Base-by-base conservation (phyloP, 2,888 invertebrate species). In the Callyntrura sp. region DNA sequence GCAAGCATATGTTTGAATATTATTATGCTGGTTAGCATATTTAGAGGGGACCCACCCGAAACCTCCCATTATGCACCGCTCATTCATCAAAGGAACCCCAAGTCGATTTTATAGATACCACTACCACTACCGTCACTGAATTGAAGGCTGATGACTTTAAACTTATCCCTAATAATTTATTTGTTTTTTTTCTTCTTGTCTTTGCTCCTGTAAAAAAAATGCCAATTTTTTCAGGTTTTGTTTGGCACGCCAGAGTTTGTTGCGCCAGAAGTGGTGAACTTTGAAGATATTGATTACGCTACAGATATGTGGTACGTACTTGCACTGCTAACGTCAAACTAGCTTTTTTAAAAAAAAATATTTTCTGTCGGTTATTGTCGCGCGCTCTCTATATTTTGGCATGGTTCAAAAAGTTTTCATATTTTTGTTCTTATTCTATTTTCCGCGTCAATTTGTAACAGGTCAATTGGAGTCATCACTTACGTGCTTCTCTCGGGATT, bases 241-340 rank as follows among this genome's bases (percentile, higher is more conserved):
- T 99, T 99, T 94, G 99, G 99, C 0, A 99, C 99, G 0, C 99
- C 99, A 0, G 99, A 99, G 95, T 99, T 99, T 94, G 99, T 99
- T 79, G 99, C 99, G 0, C 99, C 99, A 0, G 99, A 99, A 96
- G 98, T 99, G 35, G 98, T 99, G 60, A 99, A 99, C 95, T 99
- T 99, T 95, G 99, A 99, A 94, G 97, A 97, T 94, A 98, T 99
- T 94, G 97, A 98, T 87, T 98, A 97, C 94, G 97, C 97, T 9
- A 99, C 99, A 0, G 99, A 99, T 94, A 99, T 99, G 98, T 99
- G 99, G 99, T 86, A 81, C 45, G 82, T 35, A 35, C 35, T 2
- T 25, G 9, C n/a, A 14, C n/a, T 79, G 25, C 14, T 60, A 28
- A 11, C 45, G 20, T 12, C 12, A 25, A 25, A 3, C 6, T 14